Evolutionary conservation across 2,797 vertebrate species (phyloP).

Genomic region (Coranthus polyacanthus): DNA sequence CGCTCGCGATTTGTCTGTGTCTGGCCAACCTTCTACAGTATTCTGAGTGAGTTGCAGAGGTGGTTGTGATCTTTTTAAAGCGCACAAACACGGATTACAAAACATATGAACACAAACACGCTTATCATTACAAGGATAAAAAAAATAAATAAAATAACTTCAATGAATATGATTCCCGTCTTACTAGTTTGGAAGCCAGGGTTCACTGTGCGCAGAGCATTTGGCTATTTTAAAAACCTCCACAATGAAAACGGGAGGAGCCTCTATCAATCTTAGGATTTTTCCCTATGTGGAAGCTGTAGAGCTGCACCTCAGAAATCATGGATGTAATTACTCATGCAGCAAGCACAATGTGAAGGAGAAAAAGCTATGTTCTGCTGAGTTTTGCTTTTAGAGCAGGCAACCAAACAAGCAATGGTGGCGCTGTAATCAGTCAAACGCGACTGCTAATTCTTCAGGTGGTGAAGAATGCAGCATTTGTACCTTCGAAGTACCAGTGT

Average conservation of each 20-base stretch:
- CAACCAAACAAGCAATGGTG: conserved; percentile 88
- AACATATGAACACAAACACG: conserved; percentile 3
- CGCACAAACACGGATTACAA: conserved; percentile 4
- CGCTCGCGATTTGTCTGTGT: conserved; percentile 77
- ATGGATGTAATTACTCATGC: conserved; percentile 97
- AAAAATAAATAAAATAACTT: conserved; percentile 14
- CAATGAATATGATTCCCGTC: conserved; percentile 28
- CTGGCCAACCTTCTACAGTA: conserved; percentile 62
- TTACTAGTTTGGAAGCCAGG: conserved; percentile 68
- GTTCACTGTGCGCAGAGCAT: conserved; percentile 81
- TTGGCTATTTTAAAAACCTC: conserved; percentile 88
- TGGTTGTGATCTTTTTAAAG: conserved; percentile 33
- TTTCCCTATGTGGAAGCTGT: conserved; percentile 87
- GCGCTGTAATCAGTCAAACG: conserved; percentile 95
- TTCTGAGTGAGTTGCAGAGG: conserved; percentile 44
- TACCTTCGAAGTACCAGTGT: conserved; percentile 54
- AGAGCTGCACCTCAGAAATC: conserved; percentile 95
- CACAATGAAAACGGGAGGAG: conserved; percentile 86
- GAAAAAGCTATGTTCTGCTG: conserved; percentile 93
- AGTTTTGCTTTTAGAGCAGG: conserved; percentile 93
- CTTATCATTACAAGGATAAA: conserved; percentile 6
- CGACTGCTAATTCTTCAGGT: conserved; percentile 94
- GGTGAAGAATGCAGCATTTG: conserved; percentile 86
- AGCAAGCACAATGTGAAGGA: conserved; percentile 93
- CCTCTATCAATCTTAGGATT: conserved; percentile 91